Evolutionary conservation across 2,888 invertebrate genomes (phyloP).

Genomic region (Drosophila tanythrix): DNA sequence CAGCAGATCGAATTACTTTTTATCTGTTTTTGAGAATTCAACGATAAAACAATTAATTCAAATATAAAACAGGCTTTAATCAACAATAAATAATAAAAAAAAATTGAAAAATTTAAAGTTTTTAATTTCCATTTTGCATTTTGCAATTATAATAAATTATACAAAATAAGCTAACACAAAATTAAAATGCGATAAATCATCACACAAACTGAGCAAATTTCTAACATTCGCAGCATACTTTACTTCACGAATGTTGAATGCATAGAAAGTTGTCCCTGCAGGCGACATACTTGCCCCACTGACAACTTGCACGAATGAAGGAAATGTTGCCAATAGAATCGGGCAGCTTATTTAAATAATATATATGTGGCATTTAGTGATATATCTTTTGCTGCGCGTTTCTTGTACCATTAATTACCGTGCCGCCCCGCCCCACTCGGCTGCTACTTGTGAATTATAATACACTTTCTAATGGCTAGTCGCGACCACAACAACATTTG

Average conservation of each 20-base stretch:
- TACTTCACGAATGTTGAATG: not conserved
- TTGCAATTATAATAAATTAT: not conserved
- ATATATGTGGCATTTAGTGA: not conserved
- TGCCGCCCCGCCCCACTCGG: not conserved
- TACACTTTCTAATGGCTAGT: constrained; percentile 16
- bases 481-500: constrained; percentile 17
- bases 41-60: not conserved
- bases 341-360: not conserved
- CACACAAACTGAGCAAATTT: not conserved
- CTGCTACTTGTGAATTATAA: constrained; percentile 1
- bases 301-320: not conserved
- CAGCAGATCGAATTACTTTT: not conserved
- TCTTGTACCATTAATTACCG: not conserved
- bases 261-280: not conserved
- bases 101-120: not conserved
- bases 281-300: not conserved
- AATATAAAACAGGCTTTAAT: not conserved
- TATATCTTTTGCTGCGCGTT: not conserved
- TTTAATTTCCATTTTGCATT: not conserved
- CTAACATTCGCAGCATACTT: not conserved
- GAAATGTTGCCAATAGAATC: not conserved
- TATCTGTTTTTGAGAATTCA: not conserved
- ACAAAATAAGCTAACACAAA: not conserved
- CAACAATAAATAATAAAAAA: not conserved
- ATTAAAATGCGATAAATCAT: not conserved